phyloP scores from a whole-genome alignment of 2,888 invertebrate genomes.

The Eupithecia tripunctaria region DNA sequence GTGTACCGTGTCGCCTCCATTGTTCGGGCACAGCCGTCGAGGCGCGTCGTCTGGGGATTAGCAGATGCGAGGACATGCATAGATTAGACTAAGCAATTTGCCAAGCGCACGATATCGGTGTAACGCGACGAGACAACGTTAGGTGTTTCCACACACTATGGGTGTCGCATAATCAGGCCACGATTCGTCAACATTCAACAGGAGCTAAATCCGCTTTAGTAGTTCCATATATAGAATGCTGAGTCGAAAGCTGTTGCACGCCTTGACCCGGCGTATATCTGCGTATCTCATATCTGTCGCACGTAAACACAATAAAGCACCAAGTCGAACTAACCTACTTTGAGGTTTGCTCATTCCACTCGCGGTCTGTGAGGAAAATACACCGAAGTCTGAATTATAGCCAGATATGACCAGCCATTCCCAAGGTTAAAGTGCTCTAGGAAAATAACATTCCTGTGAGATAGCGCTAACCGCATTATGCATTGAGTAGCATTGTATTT shows the following conservation, averaged over 20 bases:
- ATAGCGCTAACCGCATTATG: constrained; percentile 48
- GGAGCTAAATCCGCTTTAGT: constrained; percentile 66
- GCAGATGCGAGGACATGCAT: constrained; percentile 64
- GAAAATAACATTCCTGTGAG: constrained; percentile 50
- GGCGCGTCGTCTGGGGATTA: constrained; percentile 63
- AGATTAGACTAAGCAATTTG: constrained; percentile 69
- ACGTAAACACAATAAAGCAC: constrained; percentile 83
- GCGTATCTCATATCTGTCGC: constrained; percentile 80
- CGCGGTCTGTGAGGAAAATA: constrained; percentile 62
- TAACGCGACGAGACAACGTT: constrained; percentile 56
- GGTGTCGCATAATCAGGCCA: constrained; percentile 66
- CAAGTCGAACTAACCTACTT: constrained; percentile 77
- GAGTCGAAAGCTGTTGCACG: constrained; percentile 78
- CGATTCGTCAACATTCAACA: constrained; percentile 55
- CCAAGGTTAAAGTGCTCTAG: constrained; percentile 56
- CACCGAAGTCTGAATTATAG: constrained; percentile 54
- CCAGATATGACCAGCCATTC: constrained; percentile 50
- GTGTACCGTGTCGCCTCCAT: constrained; percentile 70
- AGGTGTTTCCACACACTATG: constrained; percentile 64
- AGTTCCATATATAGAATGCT: constrained; percentile 72
- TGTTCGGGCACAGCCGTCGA: constrained; percentile 58
- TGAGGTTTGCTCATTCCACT: constrained; percentile 72
- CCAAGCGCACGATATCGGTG: constrained; percentile 59
- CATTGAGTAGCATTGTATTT: constrained; percentile 43
- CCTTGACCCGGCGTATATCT: constrained; percentile 78